A percentile compares a stretch with the other conserved stretches of the same genome.
Conservation (phyloP, 2,113 vertebrate genomes). For the Nanger granti region DNA sequence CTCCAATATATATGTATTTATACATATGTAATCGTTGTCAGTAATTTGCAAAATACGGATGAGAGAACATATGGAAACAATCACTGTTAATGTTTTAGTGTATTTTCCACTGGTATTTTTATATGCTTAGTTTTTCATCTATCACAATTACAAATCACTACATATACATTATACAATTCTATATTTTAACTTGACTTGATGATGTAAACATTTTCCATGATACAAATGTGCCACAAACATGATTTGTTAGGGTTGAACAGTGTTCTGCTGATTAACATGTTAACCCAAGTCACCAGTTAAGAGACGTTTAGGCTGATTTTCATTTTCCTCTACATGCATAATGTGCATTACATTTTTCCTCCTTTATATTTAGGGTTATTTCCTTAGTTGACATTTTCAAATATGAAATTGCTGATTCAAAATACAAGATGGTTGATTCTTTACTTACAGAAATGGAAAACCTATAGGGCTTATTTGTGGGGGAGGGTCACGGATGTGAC, state of each 20-base stretch:
- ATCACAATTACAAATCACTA: neutral
- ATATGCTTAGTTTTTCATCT: neutral
- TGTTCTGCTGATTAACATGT: neutral
- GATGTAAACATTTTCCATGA: neutral
- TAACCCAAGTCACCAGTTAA: neutral
- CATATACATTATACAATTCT: neutral
- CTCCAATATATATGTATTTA: neutral
- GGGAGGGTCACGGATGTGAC: neutral
- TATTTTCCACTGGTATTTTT: neutral
- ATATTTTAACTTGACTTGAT: neutral
- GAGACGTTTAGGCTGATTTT: neutral
- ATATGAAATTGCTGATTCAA: neutral
- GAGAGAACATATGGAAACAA: constrained; percentile 4
- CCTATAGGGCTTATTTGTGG: neutral
- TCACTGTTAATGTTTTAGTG: neutral
- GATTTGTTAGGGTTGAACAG: neutral
- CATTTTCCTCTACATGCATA: neutral
- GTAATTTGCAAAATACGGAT: neutral
- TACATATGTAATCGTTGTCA: neutral
- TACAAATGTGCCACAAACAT: neutral
- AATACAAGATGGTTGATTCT: neutral
- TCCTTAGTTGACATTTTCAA: neutral
- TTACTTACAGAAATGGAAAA: neutral
- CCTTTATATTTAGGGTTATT: neutral
- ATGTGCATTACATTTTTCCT: neutral